Conservation (phyloP, 2,888 invertebrate genomes). For the Diarsia rubi region DNA sequence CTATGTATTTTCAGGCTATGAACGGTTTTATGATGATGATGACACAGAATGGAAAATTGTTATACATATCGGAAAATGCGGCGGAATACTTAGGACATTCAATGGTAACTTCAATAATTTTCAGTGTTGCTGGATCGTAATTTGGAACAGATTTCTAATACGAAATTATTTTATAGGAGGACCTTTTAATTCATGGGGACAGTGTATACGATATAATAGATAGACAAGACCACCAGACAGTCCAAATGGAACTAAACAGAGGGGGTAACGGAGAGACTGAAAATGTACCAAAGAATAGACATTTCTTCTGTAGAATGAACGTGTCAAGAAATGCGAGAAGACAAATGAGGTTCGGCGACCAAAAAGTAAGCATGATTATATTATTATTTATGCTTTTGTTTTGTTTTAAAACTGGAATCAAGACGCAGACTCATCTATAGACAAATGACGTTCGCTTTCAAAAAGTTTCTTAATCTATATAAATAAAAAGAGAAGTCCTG, state of each 20-base stretch:
- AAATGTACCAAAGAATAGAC: constrained; percentile 92
- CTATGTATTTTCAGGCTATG: constrained; percentile 95
- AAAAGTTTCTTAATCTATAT: too few relatives aligned
- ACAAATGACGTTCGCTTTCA: too few relatives aligned
- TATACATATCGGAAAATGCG: constrained; percentile 99
- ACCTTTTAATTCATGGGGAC: constrained; percentile 99
- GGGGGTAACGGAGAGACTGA: constrained; percentile 88
- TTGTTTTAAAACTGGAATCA: too few relatives aligned
- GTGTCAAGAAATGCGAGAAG: constrained; percentile 98
- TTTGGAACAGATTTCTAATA: not conserved
- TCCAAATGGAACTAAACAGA: constrained; percentile 97
- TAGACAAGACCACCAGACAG: constrained; percentile 99
- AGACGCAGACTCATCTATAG: too few relatives aligned
- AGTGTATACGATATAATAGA: constrained; percentile 99
- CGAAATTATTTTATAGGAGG: constrained; percentile 94
- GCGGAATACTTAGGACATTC: constrained; percentile 99
- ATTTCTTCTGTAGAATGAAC: constrained; percentile 99
- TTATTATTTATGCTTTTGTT: too few relatives aligned
- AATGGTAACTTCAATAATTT: constrained; percentile 92
- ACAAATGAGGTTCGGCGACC: constrained; percentile 99
- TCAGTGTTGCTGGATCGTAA: not conserved
- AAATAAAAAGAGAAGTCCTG: too few relatives aligned
- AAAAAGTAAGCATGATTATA: constrained; percentile 99
- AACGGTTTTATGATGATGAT: constrained; percentile 99
- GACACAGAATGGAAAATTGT: constrained; percentile 98